Evolutionary conservation across 2,797 vertebrate species (phyloP).

Genomic region (Morus bassanus): DNA sequence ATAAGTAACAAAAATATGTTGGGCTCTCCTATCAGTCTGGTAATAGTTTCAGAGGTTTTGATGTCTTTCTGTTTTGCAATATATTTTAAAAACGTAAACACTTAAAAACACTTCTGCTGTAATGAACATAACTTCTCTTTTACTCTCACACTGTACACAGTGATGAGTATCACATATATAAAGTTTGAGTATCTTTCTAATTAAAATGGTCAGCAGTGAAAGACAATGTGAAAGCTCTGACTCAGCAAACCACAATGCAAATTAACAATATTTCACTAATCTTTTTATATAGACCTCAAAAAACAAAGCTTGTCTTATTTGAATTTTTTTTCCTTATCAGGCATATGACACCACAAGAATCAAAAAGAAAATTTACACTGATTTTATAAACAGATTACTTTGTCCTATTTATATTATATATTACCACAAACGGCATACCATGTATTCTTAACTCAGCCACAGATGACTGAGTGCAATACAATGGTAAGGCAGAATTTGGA

Average conservation of each 20-base stretch:
- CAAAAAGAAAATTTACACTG: not conserved
- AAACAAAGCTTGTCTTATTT: not conserved
- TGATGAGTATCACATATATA: not conserved
- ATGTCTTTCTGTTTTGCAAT: not conserved
- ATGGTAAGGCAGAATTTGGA: not conserved
- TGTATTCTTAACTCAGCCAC: not conserved
- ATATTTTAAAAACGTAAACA: not conserved
- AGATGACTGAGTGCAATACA: not conserved
- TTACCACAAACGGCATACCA: not conserved
- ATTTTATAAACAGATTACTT: not conserved
- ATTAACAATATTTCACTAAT: not conserved
- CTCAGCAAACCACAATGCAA: not conserved
- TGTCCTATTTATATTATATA: not conserved
- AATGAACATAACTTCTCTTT: not conserved
- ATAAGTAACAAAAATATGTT: not conserved
- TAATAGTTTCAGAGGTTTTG: not conserved
- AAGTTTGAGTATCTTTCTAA: not conserved
- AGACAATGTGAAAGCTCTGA: not conserved
- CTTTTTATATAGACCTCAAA: not conserved
- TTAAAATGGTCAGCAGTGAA: not conserved
- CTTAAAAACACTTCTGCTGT: not conserved
- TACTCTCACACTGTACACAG: not conserved
- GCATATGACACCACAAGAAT: not conserved
- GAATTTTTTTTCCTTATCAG: not conserved
- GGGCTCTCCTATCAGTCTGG: not conserved